Percentiles rank a stretch among this genome's conserved stretches.
Evolutionary conservation across 2,113 vertebrate species (phyloP).

Genomic region (Plestiodon gilberti): DNA sequence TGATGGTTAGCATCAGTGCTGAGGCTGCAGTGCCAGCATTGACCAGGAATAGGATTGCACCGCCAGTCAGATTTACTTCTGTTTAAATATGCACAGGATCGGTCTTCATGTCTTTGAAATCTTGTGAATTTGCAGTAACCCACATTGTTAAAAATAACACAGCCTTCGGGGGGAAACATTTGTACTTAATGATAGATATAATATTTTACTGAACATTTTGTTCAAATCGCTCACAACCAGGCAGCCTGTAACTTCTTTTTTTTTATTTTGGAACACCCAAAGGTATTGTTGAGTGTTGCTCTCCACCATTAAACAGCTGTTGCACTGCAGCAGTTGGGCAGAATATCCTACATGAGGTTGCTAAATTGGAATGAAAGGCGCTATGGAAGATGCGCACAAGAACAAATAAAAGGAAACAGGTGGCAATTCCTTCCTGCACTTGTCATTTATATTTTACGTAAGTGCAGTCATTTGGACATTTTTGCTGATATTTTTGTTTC

Average conservation of each 20-base stretch:
- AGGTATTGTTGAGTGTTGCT: background rate
- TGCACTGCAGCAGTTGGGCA: conserved; percentile 15
- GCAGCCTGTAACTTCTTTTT: background rate
- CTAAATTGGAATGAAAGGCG: background rate
- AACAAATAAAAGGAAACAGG: conserved; percentile 26
- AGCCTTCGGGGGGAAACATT: background rate
- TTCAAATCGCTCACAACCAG: conserved; percentile 13
- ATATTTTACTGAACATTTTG: conserved; percentile 14
- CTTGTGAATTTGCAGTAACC: too few species aligned
- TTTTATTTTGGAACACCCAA: background rate
- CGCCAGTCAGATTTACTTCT: background rate
- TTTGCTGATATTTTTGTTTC: background rate
- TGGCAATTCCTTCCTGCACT: conserved; percentile 11
- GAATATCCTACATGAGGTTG: background rate
- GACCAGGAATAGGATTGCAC: too few species aligned
- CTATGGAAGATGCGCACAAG: background rate
- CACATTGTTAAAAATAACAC: background rate
- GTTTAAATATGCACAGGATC: background rate
- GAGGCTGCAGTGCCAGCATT: background rate
- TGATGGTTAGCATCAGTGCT: too few species aligned
- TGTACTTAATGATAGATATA: background rate
- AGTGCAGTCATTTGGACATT: background rate
- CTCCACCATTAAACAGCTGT: background rate
- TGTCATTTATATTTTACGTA: conserved; percentile 15
- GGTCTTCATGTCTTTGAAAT: background rate